phyloP scores from a whole-genome alignment of 2,888 invertebrate genomes.

The Rotaria socialis region DNA sequence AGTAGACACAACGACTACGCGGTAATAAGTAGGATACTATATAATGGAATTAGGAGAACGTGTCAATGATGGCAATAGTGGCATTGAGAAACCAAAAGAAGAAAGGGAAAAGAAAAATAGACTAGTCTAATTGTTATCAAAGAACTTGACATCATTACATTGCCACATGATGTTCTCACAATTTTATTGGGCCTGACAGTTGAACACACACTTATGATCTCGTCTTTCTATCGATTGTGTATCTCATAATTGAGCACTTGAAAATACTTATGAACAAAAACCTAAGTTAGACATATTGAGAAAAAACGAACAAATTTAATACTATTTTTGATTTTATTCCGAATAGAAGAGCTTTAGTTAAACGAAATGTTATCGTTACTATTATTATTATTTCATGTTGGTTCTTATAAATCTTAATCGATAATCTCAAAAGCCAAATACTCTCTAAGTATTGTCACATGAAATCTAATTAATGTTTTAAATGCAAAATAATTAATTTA shows the following conservation, averaged over 20 bases:
- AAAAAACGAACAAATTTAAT: not conserved
- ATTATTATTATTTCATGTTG: no score
- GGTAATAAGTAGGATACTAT: not conserved
- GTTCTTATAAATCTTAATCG: not conserved
- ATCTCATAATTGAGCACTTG: slow-evolving; percentile 8
- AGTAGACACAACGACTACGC: not conserved
- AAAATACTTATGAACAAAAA: not conserved
- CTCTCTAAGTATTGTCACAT: not conserved
- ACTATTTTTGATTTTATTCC: not conserved
- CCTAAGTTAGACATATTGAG: not conserved
- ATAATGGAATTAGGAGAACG: not conserved
- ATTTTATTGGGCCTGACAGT: not conserved
- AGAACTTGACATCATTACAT: not conserved
- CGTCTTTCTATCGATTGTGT: not conserved
- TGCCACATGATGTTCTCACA: not conserved
- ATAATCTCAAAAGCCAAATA: not conserved
- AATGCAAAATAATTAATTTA: not conserved
- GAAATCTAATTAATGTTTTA: not conserved
- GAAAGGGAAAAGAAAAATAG: not conserved
- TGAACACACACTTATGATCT: not conserved
- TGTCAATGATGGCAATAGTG: not conserved
- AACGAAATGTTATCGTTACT: no score
- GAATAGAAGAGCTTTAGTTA: no score
- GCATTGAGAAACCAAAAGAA: not conserved
- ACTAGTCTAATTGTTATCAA: not conserved